Evolutionary conservation across 2,888 invertebrate genomes (phyloP).

Genomic region (Eledone cirrhosa): DNA sequence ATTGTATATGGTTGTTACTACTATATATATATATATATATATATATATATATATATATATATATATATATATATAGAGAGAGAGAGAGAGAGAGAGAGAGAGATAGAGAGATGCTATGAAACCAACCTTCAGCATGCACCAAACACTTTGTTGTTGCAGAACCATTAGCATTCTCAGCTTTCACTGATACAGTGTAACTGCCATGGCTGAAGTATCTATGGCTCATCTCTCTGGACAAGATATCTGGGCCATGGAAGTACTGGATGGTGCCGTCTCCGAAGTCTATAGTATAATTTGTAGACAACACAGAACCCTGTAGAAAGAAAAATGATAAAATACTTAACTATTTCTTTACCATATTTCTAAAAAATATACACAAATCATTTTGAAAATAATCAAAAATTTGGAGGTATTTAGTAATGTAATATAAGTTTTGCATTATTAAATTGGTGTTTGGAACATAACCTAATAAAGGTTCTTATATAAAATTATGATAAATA

Average conservation of each 20-base stretch:
- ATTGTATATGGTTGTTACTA: no score
- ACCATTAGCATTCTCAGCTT: slow-evolving; percentile 48
- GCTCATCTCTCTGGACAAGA: slow-evolving; percentile 37
- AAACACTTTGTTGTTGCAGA: slow-evolving; percentile 33
- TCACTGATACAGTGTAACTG: slow-evolving; percentile 45
- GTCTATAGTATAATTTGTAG: slow-evolving; percentile 50
- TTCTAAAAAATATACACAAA: no score
- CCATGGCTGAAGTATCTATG: slow-evolving; percentile 45
- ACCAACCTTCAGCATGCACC: slow-evolving; percentile 45
- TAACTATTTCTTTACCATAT: neutral
- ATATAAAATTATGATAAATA: no score
- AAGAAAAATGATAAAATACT: slow-evolving; percentile 5
- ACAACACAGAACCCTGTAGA: slow-evolving; percentile 46
- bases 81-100: neutral
- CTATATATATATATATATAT: no score
- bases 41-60: no score
- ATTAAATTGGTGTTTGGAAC: no score
- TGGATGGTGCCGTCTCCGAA: slow-evolving; percentile 42
- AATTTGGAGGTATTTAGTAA: no score
- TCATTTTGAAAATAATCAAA: no score
- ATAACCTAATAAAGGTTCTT: no score
- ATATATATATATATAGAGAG: neutral
- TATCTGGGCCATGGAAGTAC: slow-evolving; percentile 36
- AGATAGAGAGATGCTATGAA: neutral
- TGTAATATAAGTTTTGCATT: no score